Percentiles rank a stretch among this genome's conserved stretches.
Evolutionary conservation across 1,140 invertebrate genomes (phyloP).

Genomic region (Aleiodes sp.): DNA sequence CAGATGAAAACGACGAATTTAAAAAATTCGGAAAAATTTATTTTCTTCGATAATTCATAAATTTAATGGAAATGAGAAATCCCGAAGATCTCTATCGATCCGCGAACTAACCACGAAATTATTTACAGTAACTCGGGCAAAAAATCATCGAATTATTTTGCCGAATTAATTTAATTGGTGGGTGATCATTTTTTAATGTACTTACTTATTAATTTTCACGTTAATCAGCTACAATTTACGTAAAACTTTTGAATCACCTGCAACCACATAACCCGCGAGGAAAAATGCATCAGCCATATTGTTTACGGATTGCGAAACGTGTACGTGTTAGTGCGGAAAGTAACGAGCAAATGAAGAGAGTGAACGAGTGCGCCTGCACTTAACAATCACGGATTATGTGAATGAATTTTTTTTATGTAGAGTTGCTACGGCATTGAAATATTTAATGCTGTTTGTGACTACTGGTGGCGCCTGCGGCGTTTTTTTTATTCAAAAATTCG

Average conservation of each 20-base stretch:
- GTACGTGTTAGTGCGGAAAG: not conserved
- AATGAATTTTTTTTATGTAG: too few species aligned
- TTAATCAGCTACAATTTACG: not conserved
- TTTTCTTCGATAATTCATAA: not conserved
- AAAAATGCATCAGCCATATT: conserved; percentile 10
- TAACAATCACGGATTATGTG: not conserved
- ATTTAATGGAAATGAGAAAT: not conserved
- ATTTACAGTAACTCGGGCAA: not conserved
- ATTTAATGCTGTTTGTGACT: too few species aligned
- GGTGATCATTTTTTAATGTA: not conserved
- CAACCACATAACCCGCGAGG: not conserved
- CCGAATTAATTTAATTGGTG: too few species aligned
- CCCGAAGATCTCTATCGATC: conserved; percentile 5
- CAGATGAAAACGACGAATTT: too few species aligned
- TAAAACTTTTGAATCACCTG: not conserved
- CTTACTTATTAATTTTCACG: not conserved
- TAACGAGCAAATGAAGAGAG: not conserved
- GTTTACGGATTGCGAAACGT: conserved; percentile 9
- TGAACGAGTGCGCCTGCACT: not conserved
- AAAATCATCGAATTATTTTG: not conserved
- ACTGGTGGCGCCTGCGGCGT: too few species aligned
- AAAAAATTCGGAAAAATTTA: too few species aligned
- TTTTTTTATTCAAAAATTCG: too few species aligned
- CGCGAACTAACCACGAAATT: not conserved
- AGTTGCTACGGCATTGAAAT: too few species aligned